Percentiles rank a stretch among this genome's conserved stretches.
Evolutionary conservation across 2,888 invertebrate species (phyloP).

Genomic region (Zeuzera pyrina): DNA sequence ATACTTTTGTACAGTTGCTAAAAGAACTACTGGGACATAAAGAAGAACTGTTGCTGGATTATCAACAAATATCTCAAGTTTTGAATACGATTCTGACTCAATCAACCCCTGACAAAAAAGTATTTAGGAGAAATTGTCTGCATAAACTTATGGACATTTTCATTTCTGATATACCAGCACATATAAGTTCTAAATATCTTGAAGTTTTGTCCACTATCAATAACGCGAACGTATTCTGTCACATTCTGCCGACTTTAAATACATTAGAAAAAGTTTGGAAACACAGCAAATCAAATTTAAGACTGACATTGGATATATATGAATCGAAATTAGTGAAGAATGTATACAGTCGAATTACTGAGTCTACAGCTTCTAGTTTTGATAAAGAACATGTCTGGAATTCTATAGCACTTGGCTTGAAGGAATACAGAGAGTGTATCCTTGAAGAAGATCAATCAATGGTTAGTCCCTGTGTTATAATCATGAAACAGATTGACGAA

Average conservation of each 20-base stretch:
- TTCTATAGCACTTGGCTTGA: slow-evolving; percentile 69
- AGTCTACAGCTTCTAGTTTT: slow-evolving; percentile 52
- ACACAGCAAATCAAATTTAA: slow-evolving; percentile 26
- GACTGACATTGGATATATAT: slow-evolving; percentile 54
- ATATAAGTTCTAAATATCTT: slow-evolving; percentile 60
- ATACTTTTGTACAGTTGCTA: slow-evolving; percentile 55
- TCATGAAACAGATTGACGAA: slow-evolving; percentile 73
- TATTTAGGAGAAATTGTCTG: slow-evolving; percentile 49
- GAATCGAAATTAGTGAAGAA: slow-evolving; percentile 67
- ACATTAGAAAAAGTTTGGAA: slow-evolving; percentile 32
- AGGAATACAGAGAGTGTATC: slow-evolving; percentile 61
- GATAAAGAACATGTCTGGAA: slow-evolving; percentile 66
- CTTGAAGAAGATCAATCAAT: slow-evolving; percentile 42
- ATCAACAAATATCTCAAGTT: slow-evolving; percentile 76
- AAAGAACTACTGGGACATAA: slow-evolving; percentile 57
- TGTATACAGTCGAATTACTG: slow-evolving; percentile 72
- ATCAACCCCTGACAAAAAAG: slow-evolving; percentile 54
- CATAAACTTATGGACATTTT: slow-evolving; percentile 45
- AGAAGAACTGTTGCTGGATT: slow-evolving; percentile 77
- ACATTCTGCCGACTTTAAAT: slow-evolving; percentile 39
- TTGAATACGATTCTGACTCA: slow-evolving; percentile 75
- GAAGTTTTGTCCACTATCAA: slow-evolving; percentile 59
- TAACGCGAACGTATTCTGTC: slow-evolving; percentile 50
- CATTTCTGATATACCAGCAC: slow-evolving; percentile 47
- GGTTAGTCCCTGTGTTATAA: slow-evolving; percentile 55